Percentiles rank a stretch among this genome's conserved stretches.
Evolutionary conservation across 2,888 invertebrate species (phyloP).

Genomic region (Drosophila melanosoma): DNA sequence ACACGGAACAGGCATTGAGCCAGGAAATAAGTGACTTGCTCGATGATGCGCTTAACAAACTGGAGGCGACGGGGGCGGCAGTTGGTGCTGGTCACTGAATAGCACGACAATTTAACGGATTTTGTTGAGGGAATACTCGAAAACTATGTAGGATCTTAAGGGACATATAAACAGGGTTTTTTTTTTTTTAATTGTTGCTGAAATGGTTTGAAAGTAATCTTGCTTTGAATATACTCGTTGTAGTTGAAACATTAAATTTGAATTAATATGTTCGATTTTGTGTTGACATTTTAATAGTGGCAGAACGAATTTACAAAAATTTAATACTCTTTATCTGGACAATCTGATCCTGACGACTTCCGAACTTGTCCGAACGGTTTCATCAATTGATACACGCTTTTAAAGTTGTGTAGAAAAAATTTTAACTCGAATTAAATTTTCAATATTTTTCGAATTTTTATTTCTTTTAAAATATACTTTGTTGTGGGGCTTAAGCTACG

Average conservation of each 20-base stretch:
- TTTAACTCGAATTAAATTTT: conserved; percentile 34
- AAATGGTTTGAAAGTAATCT: conserved; percentile 9
- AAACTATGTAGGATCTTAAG: not conserved
- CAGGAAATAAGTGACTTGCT: conserved; percentile 83
- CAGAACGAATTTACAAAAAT: not conserved
- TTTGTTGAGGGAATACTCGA: not conserved
- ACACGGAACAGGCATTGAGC: conserved; percentile 78
- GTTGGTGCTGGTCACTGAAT: conserved; percentile 43
- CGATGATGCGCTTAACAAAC: conserved; percentile 83
- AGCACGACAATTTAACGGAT: conserved; percentile 7
- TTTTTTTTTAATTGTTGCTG: not conserved
- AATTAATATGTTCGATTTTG: conserved; percentile 1
- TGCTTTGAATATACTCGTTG: not conserved
- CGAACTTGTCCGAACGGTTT: conserved; percentile 16
- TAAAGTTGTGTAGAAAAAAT: conserved; percentile 10
- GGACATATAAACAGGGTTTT: not conserved
- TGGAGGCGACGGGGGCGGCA: conserved; percentile 40
- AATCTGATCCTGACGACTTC: not conserved
- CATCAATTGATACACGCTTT: conserved; percentile 11
- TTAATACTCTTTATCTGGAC: conserved; percentile 17
- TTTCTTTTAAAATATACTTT: conserved; percentile 33
- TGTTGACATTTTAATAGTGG: not conserved
- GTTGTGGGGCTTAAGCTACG: conserved; percentile 75
- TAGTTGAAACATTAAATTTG: not conserved
- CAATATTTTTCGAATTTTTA: conserved; percentile 26